A percentile compares a stretch with the other conserved stretches of the same genome.
Evolutionary conservation across 2,888 invertebrate species (phyloP).

Genomic region (Saturnia japonica): DNA sequence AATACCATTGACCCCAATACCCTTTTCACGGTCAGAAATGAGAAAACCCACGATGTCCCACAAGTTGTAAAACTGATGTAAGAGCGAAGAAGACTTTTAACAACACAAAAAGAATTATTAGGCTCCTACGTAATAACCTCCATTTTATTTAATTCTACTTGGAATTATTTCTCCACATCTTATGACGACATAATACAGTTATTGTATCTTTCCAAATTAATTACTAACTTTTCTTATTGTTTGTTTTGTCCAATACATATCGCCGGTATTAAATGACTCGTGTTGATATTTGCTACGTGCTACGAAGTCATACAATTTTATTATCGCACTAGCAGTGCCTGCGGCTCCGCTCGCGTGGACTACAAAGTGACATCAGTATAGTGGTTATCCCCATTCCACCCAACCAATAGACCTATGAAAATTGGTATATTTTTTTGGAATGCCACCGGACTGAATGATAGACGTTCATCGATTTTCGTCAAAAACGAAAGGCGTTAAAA

Average conservation of each 20-base stretch:
- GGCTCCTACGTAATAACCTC: not conserved
- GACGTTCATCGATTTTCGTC: no score
- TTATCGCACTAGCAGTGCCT: not conserved
- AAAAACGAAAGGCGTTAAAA: no score
- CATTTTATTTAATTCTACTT: not conserved
- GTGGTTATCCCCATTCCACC: no score
- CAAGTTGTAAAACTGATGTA: not conserved
- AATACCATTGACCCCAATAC: not conserved
- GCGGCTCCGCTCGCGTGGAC: no score
- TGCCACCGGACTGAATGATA: no score
- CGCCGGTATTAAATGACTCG: not conserved
- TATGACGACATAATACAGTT: not conserved
- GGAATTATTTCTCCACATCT: not conserved
- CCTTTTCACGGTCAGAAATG: not conserved
- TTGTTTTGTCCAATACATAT: not conserved
- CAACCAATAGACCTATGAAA: no score
- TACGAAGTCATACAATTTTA: not conserved
- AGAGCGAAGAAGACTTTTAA: not conserved
- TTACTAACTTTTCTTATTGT: not conserved
- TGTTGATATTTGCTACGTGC: slow-evolving; percentile 7
- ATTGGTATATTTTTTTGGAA: no score
- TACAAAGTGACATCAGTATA: no score
- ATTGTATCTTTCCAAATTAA: not conserved
- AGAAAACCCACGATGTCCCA: not conserved
- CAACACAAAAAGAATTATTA: not conserved